Evolutionary conservation across 2,113 vertebrate species (phyloP).

Genomic region (Marcusenius ussheri): DNA sequence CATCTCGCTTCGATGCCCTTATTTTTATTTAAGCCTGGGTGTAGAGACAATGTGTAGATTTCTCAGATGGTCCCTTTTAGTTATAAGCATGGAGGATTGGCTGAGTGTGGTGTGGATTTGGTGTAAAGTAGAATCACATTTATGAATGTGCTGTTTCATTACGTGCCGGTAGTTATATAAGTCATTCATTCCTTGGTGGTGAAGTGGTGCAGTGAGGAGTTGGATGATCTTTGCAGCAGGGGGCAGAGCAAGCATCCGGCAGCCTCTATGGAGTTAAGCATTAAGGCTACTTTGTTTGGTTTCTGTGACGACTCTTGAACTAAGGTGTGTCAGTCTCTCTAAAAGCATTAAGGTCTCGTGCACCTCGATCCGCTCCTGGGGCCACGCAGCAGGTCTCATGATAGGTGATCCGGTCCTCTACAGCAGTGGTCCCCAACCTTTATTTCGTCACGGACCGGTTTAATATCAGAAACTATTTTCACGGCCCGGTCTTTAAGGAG

Average conservation of each 20-base stretch:
- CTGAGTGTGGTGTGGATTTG: background rate
- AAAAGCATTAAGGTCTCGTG: constrained; percentile 28
- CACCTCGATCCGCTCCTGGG: background rate
- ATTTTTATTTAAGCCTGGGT: background rate
- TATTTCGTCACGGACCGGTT: no score
- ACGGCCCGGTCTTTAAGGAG: no score
- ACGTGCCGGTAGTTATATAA: no score
- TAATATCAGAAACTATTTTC: no score
- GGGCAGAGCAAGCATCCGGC: background rate
- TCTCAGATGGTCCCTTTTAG: background rate
- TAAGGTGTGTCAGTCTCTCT: background rate
- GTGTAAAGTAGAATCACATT: background rate
- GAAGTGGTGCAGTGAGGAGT: background rate
- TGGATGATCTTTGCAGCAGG: background rate
- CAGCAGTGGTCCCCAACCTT: no score
- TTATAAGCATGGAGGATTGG: background rate
- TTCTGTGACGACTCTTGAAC: background rate
- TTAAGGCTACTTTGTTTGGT: constrained; percentile 28
- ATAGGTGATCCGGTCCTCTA: constrained; percentile 5
- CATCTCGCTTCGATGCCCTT: background rate
- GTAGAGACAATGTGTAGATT: background rate
- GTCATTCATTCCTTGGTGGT: background rate
- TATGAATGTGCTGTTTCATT: background rate
- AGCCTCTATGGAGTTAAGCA: background rate
- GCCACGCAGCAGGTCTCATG: background rate